phyloP scores from a whole-genome alignment of 1,140 invertebrate species.

The Dendroctonus ponderosae region DNA sequence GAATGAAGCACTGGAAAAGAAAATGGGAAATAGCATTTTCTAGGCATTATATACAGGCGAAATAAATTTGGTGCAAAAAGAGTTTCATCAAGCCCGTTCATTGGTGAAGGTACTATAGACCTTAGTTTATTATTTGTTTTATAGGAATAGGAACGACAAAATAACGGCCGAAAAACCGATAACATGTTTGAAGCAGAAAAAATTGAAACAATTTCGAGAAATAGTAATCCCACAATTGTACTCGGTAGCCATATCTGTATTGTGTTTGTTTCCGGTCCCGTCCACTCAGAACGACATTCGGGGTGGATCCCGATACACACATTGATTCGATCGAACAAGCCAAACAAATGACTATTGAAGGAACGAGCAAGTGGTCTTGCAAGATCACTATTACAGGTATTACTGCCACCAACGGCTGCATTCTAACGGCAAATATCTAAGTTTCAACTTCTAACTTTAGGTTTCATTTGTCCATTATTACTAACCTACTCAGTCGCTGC shows the following conservation, averaged over 20 bases:
- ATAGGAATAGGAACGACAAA: too few species aligned
- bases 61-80: too few species aligned
- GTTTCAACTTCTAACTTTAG: background rate
- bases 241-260: conserved; percentile 36
- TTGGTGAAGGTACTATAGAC: too few species aligned
- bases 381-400: conserved; percentile 98
- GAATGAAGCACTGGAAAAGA: too few species aligned
- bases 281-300: conserved; percentile 84
- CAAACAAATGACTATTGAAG: conserved; percentile 96
- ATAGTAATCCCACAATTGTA: conserved; percentile 6
- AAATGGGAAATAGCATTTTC: too few species aligned
- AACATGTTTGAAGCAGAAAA: too few species aligned
- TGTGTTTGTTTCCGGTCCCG: conserved; percentile 58
- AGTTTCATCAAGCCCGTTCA: too few species aligned
- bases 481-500: background rate
- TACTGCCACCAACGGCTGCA: conserved; percentile 46
- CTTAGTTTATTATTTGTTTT: too few species aligned
- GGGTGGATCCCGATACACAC: conserved; percentile 97
- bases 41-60: too few species aligned
- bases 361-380: conserved; percentile 99
- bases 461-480: background rate
- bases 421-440: conserved; percentile 47
- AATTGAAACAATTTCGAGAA: background rate
- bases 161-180: too few species aligned
- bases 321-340: conserved; percentile 98